Conservation (phyloP, 2,888 invertebrate genomes). For the Graphium colonna region DNA sequence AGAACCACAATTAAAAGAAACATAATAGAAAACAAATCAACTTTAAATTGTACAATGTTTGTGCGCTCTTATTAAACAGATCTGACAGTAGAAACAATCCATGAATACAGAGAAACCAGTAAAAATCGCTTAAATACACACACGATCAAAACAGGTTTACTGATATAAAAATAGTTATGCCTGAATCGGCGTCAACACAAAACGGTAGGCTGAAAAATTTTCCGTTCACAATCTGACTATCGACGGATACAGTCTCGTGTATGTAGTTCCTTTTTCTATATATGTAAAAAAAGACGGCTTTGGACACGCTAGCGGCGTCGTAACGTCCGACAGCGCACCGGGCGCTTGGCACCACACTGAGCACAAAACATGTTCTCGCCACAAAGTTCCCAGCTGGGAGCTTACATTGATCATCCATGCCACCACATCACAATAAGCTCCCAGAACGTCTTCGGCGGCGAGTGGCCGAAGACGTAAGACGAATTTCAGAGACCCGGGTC, state of each 20-base stretch:
- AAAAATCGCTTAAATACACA: slow-evolving; percentile 56
- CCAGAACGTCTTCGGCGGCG: slow-evolving; percentile 84
- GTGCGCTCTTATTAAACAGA: slow-evolving; percentile 74
- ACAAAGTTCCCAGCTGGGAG: slow-evolving; percentile 62
- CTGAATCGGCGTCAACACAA: slow-evolving; percentile 59
- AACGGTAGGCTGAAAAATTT: slow-evolving; percentile 49
- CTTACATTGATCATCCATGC: slow-evolving; percentile 76
- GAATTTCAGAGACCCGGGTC: slow-evolving; percentile 85
- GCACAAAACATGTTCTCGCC: slow-evolving; percentile 72
- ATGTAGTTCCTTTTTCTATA: slow-evolving; percentile 40
- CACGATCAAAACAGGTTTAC: slow-evolving; percentile 51
- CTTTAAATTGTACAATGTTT: slow-evolving; percentile 70
- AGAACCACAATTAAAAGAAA: slow-evolving; percentile 50
- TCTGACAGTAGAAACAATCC: slow-evolving; percentile 61
- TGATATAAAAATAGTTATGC: slow-evolving; percentile 73
- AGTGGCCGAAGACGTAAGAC: slow-evolving; percentile 85
- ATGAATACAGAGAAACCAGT: slow-evolving; percentile 50
- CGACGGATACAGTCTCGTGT: slow-evolving; percentile 69
- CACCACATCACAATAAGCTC: slow-evolving; percentile 80
- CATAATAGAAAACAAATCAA: slow-evolving; percentile 53
- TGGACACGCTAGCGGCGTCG: slow-evolving; percentile 58
- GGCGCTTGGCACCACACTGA: slow-evolving; percentile 73
- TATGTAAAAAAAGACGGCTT: slow-evolving; percentile 74
- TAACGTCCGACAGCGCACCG: slow-evolving; percentile 62
- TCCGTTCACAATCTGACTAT: slow-evolving; percentile 52